phyloP scores from a whole-genome alignment of 2,113 vertebrate species.

The Nycticebus coucang region DNA sequence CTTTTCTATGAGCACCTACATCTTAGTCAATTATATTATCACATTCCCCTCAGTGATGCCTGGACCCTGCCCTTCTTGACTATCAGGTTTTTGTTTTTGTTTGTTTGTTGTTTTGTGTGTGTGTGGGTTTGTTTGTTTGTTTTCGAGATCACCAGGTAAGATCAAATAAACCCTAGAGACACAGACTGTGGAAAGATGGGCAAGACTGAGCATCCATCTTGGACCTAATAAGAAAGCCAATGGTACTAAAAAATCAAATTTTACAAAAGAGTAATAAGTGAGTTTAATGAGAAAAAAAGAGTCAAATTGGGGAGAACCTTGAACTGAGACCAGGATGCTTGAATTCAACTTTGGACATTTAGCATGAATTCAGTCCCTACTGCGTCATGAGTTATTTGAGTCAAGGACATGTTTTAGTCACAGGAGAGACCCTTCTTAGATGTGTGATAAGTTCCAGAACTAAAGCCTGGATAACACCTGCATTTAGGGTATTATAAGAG shows the following conservation, averaged over 20 bases:
- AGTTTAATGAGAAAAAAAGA: neutral
- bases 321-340: neutral
- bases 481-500: neutral
- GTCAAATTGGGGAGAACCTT: neutral
- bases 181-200: neutral
- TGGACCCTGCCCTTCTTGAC: neutral
- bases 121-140: neutral
- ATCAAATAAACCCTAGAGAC: neutral
- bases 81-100: neutral
- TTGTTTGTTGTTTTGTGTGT: no score
- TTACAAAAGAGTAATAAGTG: neutral
- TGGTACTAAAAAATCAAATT: neutral
- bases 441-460: neutral
- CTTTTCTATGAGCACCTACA: no score
- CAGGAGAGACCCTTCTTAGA: neutral
- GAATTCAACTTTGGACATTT: neutral
- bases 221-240: neutral
- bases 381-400: no score
- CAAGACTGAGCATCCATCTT: neutral
- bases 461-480: neutral
- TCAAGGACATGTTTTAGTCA: neutral
- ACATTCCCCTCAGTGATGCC: neutral
- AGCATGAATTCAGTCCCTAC: neutral
- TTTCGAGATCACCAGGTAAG: neutral
- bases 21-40: neutral